These are phyloP conservation scores for Cephus cinctus DNA, from an alignment of 1,140 invertebrate genomes.

Conservation along the genomic window DNA sequence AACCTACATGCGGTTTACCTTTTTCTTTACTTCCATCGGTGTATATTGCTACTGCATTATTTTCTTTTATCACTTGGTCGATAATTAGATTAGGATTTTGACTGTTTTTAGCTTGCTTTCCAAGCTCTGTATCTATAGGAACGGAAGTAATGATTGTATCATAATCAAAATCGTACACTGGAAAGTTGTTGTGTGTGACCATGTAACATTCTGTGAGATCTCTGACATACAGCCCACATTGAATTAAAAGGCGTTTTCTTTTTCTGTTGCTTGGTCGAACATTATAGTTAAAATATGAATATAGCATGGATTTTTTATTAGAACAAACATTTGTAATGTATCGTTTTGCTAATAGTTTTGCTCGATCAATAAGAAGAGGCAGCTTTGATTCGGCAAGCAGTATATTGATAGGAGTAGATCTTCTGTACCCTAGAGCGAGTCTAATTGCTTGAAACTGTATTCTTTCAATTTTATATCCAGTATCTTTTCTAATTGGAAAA, in stretches of 20 bases:
- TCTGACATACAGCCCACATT: not conserved
- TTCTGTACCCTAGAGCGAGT: conserved; percentile 3
- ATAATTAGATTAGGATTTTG: not conserved
- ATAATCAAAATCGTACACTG: not conserved
- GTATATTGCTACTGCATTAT: conserved; percentile 1
- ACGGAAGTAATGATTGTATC: not conserved
- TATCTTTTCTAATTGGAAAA: not conserved
- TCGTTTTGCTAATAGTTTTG: not conserved
- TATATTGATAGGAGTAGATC: not conserved
- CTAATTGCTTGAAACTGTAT: conserved; percentile 4
- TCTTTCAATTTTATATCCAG: not conserved
- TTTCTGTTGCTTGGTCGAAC: not conserved
- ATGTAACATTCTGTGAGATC: not conserved
- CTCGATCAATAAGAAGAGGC: not conserved
- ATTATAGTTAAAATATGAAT: not conserved
- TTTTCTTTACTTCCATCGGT: conserved; percentile 5
- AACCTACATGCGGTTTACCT: not conserved
- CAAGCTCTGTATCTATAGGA: not conserved
- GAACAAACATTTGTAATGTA: not conserved
- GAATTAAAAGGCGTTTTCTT: not conserved
- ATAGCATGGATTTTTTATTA: not conserved
- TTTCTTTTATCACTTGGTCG: not conserved
- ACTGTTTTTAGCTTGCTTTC: not conserved
- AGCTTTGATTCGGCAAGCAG: conserved; percentile 2
- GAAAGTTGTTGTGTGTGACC: not conserved